These are phyloP conservation scores for Atherinosoma microstoma DNA, from an alignment of 2,797 vertebrate genomes.

Conservation along the genomic window DNA sequence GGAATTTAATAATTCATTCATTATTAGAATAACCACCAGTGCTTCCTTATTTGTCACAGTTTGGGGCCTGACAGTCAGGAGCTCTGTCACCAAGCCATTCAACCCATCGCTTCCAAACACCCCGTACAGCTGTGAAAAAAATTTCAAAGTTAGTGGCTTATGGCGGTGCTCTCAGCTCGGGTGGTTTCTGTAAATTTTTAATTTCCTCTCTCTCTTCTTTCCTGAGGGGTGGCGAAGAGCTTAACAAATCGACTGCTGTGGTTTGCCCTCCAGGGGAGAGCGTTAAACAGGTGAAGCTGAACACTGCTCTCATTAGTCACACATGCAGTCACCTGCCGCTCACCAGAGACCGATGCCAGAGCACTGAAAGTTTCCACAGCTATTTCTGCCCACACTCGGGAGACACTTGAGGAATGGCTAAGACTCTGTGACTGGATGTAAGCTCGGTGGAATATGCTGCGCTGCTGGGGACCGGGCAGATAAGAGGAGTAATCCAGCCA, in stretches of 20 bases:
- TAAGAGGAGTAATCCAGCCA: slow-evolving; percentile 55
- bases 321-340: slow-evolving; percentile 74
- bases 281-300: slow-evolving; percentile 74
- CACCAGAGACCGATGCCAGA: slow-evolving; percentile 64
- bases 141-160: slow-evolving; percentile 68
- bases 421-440: slow-evolving; percentile 62
- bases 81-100: slow-evolving; percentile 40
- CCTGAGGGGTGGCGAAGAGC: slow-evolving; percentile 58
- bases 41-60: slow-evolving; percentile 7
- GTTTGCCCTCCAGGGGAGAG: slow-evolving; percentile 67
- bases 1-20: slow-evolving; percentile 7
- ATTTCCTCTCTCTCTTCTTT: slow-evolving; percentile 61
- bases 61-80: slow-evolving; percentile 12
- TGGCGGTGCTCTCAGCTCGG: slow-evolving; percentile 66
- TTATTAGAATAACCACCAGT: slow-evolving; percentile 12
- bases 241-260: slow-evolving; percentile 68
- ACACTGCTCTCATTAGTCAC: slow-evolving; percentile 79
- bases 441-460: slow-evolving; percentile 64
- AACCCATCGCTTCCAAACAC: slow-evolving; percentile 36
- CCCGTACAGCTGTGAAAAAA: slow-evolving; percentile 48
- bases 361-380: slow-evolving; percentile 53
- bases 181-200: slow-evolving; percentile 80
- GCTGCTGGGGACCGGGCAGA: slow-evolving; percentile 47
- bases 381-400: slow-evolving; percentile 50
- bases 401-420: slow-evolving; percentile 62